These are phyloP conservation scores for Octodonta nipae DNA, from an alignment of 2,888 invertebrate species.

Conservation along the genomic window DNA sequence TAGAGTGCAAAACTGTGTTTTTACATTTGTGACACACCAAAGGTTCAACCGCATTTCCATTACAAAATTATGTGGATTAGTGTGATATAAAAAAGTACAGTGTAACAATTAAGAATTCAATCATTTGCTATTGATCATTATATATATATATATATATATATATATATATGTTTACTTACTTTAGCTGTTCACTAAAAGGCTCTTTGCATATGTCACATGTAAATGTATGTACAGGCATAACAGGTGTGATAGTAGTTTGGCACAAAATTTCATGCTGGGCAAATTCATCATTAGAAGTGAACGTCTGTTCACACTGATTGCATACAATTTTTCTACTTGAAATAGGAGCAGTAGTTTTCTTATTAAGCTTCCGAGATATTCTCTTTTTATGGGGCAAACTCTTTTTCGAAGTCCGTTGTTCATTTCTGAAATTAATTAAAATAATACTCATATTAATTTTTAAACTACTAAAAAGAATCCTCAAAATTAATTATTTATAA, in stretches of 20 bases:
- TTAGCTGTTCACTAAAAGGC: constrained; percentile 60
- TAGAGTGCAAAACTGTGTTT: too few relatives aligned
- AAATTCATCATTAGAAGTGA: constrained; percentile 32
- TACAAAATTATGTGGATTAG: too few relatives aligned
- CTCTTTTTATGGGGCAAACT: constrained; percentile 77
- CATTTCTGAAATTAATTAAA: constrained; percentile 20
- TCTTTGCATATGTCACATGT: constrained; percentile 70
- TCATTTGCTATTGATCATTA: too few relatives aligned
- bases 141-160: too few relatives aligned
- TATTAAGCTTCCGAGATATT: constrained; percentile 63
- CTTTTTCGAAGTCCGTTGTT: constrained; percentile 40
- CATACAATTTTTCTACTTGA: constrained; percentile 33
- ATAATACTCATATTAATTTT: too few relatives aligned
- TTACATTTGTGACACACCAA: too few relatives aligned
- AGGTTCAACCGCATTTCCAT: too few relatives aligned
- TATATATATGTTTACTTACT: constrained; percentile 9
- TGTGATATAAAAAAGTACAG: too few relatives aligned
- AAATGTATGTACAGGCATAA: constrained; percentile 40
- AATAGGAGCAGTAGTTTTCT: constrained; percentile 27
- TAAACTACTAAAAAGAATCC: too few relatives aligned
- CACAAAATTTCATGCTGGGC: constrained; percentile 40
- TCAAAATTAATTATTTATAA: too few relatives aligned
- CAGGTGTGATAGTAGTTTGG: constrained; percentile 30
- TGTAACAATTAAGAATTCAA: too few relatives aligned
- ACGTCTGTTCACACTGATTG: constrained; percentile 37